phyloP scores from a whole-genome alignment of 1,140 invertebrate genomes.

The Xylocopa sonorina region DNA sequence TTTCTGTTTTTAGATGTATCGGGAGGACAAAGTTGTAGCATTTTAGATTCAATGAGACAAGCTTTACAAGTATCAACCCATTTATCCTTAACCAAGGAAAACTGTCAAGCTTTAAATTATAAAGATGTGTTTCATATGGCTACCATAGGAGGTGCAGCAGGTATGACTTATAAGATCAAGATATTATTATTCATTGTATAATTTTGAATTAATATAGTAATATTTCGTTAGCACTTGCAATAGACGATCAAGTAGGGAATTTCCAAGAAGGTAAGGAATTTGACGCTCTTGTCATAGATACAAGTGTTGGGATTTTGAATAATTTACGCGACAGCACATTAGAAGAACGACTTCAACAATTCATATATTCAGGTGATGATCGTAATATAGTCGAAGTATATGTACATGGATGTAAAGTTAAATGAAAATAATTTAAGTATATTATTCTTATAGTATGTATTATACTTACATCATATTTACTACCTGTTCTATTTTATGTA shows the following conservation, averaged over 20 bases:
- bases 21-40: conserved; percentile 89
- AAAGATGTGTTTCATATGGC: conserved; percentile 92
- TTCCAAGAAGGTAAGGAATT: conserved; percentile 92
- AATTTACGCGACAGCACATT: conserved; percentile 80
- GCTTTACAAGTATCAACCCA: conserved; percentile 89
- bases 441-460: neutral
- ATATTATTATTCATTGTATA: conserved; percentile 9
- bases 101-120: conserved; percentile 85
- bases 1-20: conserved; percentile 87
- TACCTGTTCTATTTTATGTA: neutral
- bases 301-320: conserved; percentile 83
- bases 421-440: conserved; percentile 73
- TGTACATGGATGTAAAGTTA: conserved; percentile 87
- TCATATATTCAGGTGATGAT: conserved; percentile 92
- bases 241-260: conserved; percentile 89
- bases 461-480: neutral
- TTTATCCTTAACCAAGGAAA: conserved; percentile 81
- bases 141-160: conserved; percentile 92
- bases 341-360: conserved; percentile 88
- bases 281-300: conserved; percentile 88
- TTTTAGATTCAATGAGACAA: conserved; percentile 89
- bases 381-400: conserved; percentile 91
- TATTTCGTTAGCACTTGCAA: conserved; percentile 85
- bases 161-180: conserved; percentile 77
- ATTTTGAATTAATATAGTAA: neutral